Evolutionary conservation across 1,140 invertebrate species (phyloP).

Genomic region (Neodiprion fabricii): DNA sequence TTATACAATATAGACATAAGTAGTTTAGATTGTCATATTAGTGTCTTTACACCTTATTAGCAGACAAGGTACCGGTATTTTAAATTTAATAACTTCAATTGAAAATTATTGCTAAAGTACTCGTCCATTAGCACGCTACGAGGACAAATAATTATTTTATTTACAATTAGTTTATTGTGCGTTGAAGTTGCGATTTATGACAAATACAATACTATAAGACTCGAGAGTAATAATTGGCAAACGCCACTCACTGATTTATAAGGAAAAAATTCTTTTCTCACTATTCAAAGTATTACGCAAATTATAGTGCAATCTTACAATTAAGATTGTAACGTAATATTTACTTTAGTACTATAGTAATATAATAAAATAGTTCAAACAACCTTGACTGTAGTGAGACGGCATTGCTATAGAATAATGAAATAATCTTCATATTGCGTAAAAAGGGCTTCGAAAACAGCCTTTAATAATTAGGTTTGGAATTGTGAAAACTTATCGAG

Average conservation of each 20-base stretch:
- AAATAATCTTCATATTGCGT: too few relatives aligned
- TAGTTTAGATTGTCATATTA: background rate
- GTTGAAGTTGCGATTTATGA: background rate
- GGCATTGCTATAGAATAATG: too few relatives aligned
- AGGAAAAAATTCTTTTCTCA: background rate
- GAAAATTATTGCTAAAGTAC: constrained; percentile 1
- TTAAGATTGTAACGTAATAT: too few relatives aligned
- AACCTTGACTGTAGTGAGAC: too few relatives aligned
- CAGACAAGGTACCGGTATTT: background rate
- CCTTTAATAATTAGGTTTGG: too few relatives aligned
- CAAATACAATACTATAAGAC: background rate
- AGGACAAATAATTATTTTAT: background rate
- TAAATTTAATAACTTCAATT: background rate
- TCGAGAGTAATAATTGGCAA: background rate
- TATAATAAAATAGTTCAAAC: too few relatives aligned
- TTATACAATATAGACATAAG: background rate
- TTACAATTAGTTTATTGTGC: background rate
- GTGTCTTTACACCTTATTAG: background rate
- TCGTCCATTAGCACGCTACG: background rate
- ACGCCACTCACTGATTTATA: background rate
- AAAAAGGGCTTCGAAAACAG: too few relatives aligned
- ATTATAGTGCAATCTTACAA: background rate
- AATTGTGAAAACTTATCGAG: too few relatives aligned
- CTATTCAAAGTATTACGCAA: background rate
- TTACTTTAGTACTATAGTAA: too few relatives aligned